Conservation (phyloP, 2,113 vertebrate species). For the Xyrauchen texanus region DNA sequence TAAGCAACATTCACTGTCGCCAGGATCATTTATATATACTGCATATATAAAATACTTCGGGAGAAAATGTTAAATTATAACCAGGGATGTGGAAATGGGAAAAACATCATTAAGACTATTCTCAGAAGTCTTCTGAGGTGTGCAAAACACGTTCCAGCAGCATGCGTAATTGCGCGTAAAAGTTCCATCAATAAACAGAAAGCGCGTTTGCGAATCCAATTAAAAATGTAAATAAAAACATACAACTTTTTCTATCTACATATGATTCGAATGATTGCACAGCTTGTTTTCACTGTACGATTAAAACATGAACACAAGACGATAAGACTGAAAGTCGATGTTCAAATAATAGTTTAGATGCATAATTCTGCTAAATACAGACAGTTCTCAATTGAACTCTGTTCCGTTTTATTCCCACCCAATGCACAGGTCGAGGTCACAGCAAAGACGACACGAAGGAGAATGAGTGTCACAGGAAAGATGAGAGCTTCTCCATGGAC, state of each 20-base stretch:
- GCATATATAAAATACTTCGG: no score
- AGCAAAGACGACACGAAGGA: slow-evolving; percentile 87
- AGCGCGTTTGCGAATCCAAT: no score
- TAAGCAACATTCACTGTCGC: slow-evolving; percentile 39
- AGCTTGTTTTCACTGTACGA: no score
- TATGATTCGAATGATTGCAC: not conserved
- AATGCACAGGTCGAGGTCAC: slow-evolving; percentile 71
- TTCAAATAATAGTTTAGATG: no score
- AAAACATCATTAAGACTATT: no score
- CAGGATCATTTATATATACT: slow-evolving; percentile 23
- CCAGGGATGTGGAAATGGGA: no score
- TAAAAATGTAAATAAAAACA: not conserved
- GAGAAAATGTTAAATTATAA: no score
- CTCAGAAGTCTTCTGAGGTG: no score
- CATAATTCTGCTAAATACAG: no score
- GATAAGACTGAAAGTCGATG: no score
- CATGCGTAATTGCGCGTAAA: slow-evolving; percentile 42
- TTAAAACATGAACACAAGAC: no score
- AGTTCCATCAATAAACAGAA: not conserved
- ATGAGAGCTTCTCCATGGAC: slow-evolving; percentile 96
- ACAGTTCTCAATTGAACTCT: not conserved
- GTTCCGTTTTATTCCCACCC: not conserved
- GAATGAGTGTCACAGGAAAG: slow-evolving; percentile 84
- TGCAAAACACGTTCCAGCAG: not conserved
- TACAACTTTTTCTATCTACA: not conserved